Percentiles rank a stretch among this genome's conserved stretches.
Evolutionary conservation across 1,140 invertebrate species (phyloP).

Genomic region (Telenomus remus): DNA sequence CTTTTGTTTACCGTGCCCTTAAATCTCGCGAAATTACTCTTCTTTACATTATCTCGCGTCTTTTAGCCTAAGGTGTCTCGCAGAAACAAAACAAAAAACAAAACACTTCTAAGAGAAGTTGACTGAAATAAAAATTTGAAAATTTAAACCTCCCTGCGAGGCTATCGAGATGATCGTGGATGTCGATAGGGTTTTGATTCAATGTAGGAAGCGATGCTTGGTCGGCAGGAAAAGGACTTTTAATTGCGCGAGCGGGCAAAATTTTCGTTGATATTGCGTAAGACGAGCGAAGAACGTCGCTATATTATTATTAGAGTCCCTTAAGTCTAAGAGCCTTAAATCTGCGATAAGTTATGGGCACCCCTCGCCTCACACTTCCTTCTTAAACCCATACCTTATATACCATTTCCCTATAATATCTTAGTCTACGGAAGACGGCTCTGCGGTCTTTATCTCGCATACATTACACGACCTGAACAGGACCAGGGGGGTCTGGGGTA

Average conservation of each 20-base stretch:
- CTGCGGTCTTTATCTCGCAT: conserved; percentile 75
- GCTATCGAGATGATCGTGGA: too few species aligned
- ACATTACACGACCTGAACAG: conserved; percentile 69
- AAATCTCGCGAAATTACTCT: conserved; percentile 67
- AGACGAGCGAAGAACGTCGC: conserved; percentile 63
- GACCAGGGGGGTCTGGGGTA: conserved; percentile 67
- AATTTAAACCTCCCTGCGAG: too few species aligned
- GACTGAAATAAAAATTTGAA: too few species aligned
- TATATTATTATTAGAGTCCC: conserved; percentile 77
- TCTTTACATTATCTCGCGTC: conserved; percentile 65
- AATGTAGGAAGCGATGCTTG: conserved; percentile 3
- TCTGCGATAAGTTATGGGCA: conserved; percentile 77
- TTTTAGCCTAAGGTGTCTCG: conserved; percentile 40
- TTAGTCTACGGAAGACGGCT: conserved; percentile 72
- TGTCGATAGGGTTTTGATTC: conserved; percentile 6
- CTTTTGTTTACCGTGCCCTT: conserved; percentile 74
- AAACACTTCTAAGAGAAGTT: too few species aligned
- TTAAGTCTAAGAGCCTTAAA: conserved; percentile 77
- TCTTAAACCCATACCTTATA: conserved; percentile 66
- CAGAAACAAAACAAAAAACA: conserved; percentile 29
- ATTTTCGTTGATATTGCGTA: conserved; percentile 53
- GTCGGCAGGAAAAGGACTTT: conserved; percentile 33
- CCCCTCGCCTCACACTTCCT: conserved; percentile 64
- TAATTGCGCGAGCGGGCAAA: conserved; percentile 39
- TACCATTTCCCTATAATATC: conserved; percentile 75